These are phyloP conservation scores for Mythimna ferrago DNA, from an alignment of 2,888 invertebrate genomes.

Conservation along the genomic window DNA sequence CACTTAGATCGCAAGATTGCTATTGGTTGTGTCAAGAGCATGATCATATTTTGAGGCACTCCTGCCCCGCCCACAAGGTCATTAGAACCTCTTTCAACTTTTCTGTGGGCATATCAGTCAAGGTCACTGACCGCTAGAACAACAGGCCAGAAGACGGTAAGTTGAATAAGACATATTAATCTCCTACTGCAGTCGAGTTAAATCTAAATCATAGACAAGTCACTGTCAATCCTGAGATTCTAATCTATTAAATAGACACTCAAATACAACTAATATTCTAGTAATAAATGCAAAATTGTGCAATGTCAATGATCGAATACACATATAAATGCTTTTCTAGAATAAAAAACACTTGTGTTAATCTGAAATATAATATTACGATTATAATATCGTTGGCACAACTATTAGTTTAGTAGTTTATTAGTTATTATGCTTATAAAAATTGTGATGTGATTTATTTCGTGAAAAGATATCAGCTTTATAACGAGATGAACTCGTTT, in stretches of 20 bases:
- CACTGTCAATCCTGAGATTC: slow-evolving; percentile 24
- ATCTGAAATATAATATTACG: slow-evolving; percentile 7
- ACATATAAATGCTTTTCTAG: neutral
- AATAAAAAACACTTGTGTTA: neutral
- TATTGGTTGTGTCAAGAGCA: too few relatives aligned
- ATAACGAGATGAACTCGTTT: too few relatives aligned
- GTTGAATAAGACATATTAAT: slow-evolving; percentile 2
- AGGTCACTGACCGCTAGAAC: too few relatives aligned
- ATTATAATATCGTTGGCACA: slow-evolving; percentile 42
- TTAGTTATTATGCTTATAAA: slow-evolving; percentile 16
- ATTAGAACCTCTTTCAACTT: too few relatives aligned
- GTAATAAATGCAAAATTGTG: slow-evolving; percentile 34
- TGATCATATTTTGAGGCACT: too few relatives aligned
- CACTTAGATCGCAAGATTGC: too few relatives aligned
- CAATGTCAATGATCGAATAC: slow-evolving; percentile 9
- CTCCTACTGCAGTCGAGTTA: neutral
- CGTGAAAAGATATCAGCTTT: neutral
- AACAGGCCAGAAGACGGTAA: neutral
- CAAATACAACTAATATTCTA: slow-evolving; percentile 6
- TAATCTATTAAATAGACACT: slow-evolving; percentile 46
- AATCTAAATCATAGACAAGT: slow-evolving; percentile 18
- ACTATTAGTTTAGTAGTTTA: slow-evolving; percentile 23
- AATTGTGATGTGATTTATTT: neutral
- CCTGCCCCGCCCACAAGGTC: too few relatives aligned
- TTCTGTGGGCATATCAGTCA: too few relatives aligned